These are phyloP conservation scores for Brachionus koreanus DNA, from an alignment of 1,140 invertebrate species.

Conservation along the genomic window DNA sequence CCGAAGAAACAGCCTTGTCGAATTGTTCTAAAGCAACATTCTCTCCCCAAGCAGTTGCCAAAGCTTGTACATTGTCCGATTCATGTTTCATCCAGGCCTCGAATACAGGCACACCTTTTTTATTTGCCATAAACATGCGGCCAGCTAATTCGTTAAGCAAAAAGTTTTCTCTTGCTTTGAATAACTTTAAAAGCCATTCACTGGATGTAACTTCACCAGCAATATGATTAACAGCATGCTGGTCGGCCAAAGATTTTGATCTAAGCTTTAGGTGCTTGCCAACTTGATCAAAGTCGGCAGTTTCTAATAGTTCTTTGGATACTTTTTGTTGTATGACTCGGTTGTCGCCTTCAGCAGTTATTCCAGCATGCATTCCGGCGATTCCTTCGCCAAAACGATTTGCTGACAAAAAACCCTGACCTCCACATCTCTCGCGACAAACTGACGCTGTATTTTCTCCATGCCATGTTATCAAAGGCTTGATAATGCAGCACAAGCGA, in stretches of 20 bases:
- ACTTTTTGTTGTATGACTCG: constrained; percentile 55
- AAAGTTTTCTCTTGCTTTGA: constrained; percentile 48
- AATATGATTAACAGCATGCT: constrained; percentile 50
- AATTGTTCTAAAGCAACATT: constrained; percentile 51
- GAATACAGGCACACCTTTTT: constrained; percentile 47
- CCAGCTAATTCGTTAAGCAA: constrained; percentile 48
- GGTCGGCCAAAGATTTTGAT: constrained; percentile 46
- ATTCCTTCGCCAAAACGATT: constrained; percentile 47
- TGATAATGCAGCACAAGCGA: constrained; percentile 55
- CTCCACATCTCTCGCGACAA: constrained; percentile 53
- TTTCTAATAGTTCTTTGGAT: constrained; percentile 17
- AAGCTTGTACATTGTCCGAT: constrained; percentile 51
- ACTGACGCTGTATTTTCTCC: constrained; percentile 50
- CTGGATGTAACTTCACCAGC: constrained; percentile 36
- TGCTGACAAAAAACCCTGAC: constrained; percentile 54
- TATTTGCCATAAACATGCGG: constrained; percentile 49
- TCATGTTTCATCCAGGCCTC: constrained; percentile 53
- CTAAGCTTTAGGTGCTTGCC: background rate
- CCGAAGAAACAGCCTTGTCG: constrained; percentile 46
- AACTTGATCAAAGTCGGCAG: background rate
- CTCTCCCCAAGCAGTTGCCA: constrained; percentile 50
- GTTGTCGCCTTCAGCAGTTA: constrained; percentile 57
- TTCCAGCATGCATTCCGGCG: constrained; percentile 50
- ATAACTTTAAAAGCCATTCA: constrained; percentile 47
- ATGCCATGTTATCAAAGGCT: constrained; percentile 53